phyloP scores from a whole-genome alignment of 2,113 vertebrate species.

The Platycercus adscitus region DNA sequence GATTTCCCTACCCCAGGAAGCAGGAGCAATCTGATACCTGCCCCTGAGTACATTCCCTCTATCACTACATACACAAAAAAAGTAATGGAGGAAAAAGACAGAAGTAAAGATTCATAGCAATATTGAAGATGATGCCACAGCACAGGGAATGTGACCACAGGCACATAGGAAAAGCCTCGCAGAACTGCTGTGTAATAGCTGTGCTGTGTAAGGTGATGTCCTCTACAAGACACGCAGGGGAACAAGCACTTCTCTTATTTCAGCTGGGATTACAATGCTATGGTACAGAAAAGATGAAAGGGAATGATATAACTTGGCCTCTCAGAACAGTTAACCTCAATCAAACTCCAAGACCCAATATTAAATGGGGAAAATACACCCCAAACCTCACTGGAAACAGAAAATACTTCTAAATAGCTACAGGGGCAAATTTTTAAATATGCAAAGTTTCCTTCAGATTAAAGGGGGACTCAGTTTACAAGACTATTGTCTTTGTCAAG shows the following conservation, averaged over 20 bases:
- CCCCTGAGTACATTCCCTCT: background rate
- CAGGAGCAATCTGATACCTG: background rate
- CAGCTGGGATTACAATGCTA: background rate
- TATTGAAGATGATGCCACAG: background rate
- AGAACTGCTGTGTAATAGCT: background rate
- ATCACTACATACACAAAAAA: background rate
- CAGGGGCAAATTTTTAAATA: background rate
- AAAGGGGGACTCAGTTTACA: background rate
- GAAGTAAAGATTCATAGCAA: background rate
- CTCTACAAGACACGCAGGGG: fast-evolving
- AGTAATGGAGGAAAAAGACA: background rate
- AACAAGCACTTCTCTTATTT: background rate
- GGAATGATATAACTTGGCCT: background rate
- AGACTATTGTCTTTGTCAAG: background rate
- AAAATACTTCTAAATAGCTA: background rate
- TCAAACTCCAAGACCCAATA: background rate
- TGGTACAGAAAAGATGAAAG: background rate
- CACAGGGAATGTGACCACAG: background rate
- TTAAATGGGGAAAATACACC: background rate
- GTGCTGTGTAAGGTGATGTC: background rate
- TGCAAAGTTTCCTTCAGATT: background rate
- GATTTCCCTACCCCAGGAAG: background rate
- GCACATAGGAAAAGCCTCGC: background rate
- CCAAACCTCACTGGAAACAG: background rate
- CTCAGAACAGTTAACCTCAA: background rate